Conservation (phyloP, 2,113 vertebrate species). For the Caranx melampygus region DNA sequence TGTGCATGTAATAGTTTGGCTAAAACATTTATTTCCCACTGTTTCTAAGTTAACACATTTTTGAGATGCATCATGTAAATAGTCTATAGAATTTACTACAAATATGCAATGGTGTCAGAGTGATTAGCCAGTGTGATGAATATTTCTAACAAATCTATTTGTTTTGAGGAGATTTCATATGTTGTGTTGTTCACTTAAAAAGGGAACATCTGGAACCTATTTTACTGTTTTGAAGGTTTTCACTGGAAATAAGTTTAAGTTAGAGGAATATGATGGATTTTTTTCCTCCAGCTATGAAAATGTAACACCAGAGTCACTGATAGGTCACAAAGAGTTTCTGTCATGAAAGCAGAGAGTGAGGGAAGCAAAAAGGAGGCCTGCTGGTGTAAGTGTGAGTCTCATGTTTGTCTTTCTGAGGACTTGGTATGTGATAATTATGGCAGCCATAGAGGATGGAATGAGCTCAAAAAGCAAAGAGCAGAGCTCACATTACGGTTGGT, state of each 20-base stretch:
- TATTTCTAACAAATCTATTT: background rate
- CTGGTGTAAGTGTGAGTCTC: conserved; percentile 42
- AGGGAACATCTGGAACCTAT: conserved; percentile 22
- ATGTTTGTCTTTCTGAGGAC: conserved; percentile 68
- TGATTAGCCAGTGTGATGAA: background rate
- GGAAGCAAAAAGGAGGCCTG: conserved; percentile 32
- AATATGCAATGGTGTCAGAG: background rate
- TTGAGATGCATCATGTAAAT: background rate
- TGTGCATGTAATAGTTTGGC: background rate
- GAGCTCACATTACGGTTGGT: conserved; percentile 50
- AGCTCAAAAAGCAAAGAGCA: conserved; percentile 64
- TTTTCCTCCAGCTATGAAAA: conserved; percentile 3
- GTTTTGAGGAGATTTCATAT: background rate
- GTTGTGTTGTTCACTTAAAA: conserved; percentile 10
- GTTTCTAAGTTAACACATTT: background rate
- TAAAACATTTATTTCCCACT: background rate
- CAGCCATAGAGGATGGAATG: conserved; percentile 58
- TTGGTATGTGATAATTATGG: conserved; percentile 77
- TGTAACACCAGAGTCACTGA: conserved; percentile 12
- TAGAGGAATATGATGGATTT: no score
- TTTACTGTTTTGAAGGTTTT: conserved; percentile 33
- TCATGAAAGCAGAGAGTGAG: conserved; percentile 25
- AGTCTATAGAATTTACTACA: no score
- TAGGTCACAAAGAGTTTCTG: conserved; percentile 24
- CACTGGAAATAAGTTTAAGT: conserved; percentile 22